Evolutionary conservation across 2,888 invertebrate genomes (phyloP), one percentile per base, ranked within the genome.

Genomic region (Ischnus inquisitorius): DNA sequence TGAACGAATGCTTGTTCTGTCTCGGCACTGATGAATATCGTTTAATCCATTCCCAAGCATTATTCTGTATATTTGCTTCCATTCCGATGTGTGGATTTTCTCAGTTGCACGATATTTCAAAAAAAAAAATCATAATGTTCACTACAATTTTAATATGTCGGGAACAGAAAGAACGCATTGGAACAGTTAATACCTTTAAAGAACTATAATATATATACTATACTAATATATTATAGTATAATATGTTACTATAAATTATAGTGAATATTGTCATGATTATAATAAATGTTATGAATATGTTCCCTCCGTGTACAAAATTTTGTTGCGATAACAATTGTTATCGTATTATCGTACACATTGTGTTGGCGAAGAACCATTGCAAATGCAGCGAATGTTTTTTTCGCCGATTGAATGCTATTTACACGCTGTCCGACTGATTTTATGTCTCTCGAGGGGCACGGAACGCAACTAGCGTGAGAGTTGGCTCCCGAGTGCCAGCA

Each of bases 401-500:
- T 0, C 25, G n/a, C 46, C 46, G 28, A 28, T 5, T 28, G 25
- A n/a, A 25, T 28, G 25, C n/a, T 1, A 60, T 60, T 60, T 60
- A 6, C 60, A 28, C 60, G 28, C 39, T 19, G 19, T 16, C 19
- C 39, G 6, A 10, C 14, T 3, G 34, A 5, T 71, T 41, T 57
- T 41, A n/a, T 39, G n/a, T 57, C 51, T 19, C 19, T 34, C 34
- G 34, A 34, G 8, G 57, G 41, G 48, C 41, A 43, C 43, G 51
- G 43, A 60, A 60, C 57, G 22, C 57, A 41, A 25, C 22, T 41
- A 43, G 43, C 39, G 75, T 65, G 64, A 64, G 48, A 67, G 57
- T 14, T 25, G 67, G 76, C 65, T 65, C 43, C 43, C 46, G 57
- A 25, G 12, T 16, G 41, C 28, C 43, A 54, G 67, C 39, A 22